Evolutionary conservation across 2,113 vertebrate genomes (phyloP).

Genomic region (Mola mola): DNA sequence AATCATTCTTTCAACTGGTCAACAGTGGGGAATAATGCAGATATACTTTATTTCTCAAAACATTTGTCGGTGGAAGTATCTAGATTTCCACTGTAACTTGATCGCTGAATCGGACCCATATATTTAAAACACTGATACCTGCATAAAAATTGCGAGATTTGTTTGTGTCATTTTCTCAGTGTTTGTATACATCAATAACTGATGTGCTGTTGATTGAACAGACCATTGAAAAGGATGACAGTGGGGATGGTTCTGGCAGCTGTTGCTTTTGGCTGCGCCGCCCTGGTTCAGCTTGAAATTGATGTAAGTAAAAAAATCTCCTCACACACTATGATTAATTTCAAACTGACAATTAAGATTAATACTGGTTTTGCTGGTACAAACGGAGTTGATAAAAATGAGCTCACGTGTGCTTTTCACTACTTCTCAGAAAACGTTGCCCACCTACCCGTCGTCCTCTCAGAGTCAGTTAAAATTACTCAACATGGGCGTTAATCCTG

Average conservation of each 20-base stretch:
- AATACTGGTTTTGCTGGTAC: too few relatives aligned
- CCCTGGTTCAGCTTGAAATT: constrained; percentile 88
- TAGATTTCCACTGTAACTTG: too few relatives aligned
- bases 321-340: too few relatives aligned
- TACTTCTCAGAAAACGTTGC: constrained; percentile 86
- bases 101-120: too few relatives aligned
- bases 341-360: too few relatives aligned
- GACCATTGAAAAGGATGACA: constrained; percentile 92
- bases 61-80: too few relatives aligned
- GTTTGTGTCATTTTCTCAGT: neutral
- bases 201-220: constrained; percentile 61
- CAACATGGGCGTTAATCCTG: constrained; percentile 76
- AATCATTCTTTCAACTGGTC: too few relatives aligned
- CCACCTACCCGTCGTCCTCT: constrained; percentile 82
- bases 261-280: constrained; percentile 90
- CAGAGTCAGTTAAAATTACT: constrained; percentile 87
- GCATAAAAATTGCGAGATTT: too few relatives aligned
- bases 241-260: constrained; percentile 94
- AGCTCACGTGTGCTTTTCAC: neutral
- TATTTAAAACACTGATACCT: too few relatives aligned
- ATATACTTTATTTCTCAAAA: too few relatives aligned
- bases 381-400: too few relatives aligned
- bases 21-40: too few relatives aligned
- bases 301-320: constrained; percentile 86
- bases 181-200: constrained; percentile 12